Conservation (phyloP, 2,797 vertebrate species). For the Pithecia hirsuta region DNA sequence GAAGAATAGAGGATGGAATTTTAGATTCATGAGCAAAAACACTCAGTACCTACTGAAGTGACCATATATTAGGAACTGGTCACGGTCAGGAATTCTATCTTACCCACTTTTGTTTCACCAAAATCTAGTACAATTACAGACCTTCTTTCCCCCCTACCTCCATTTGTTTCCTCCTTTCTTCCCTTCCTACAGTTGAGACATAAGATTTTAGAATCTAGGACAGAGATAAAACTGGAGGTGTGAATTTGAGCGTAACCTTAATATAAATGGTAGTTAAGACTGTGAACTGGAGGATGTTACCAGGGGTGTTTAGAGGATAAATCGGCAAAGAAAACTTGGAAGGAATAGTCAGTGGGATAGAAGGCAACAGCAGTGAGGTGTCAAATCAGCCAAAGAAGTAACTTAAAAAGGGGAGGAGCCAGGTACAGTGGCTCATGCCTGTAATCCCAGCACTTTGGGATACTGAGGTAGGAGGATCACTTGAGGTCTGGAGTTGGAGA, state of each 20-base stretch:
- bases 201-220: not conserved
- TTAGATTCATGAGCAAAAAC: constrained; percentile 1
- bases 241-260: not conserved
- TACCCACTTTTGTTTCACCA: not conserved
- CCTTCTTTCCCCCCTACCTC: not conserved
- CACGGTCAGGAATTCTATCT: not conserved
- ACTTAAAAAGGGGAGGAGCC: not conserved
- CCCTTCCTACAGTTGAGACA: not conserved
- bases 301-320: not conserved
- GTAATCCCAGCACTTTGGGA: not conserved
- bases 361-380: not conserved
- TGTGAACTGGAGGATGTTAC: not conserved
- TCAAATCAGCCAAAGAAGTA: not conserved
- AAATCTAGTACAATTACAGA: not conserved
- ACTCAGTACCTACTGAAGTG: not conserved
- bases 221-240: not conserved
- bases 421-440: not conserved
- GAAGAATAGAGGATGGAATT: not conserved
- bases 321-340: not conserved
- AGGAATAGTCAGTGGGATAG: not conserved
- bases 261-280: not conserved
- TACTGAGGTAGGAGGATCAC: not conserved
- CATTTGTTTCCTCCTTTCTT: not conserved
- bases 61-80: not conserved
- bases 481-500: not conserved